Base-by-base conservation (phyloP, 2,888 invertebrate genomes). In the Celastrina argiolus region DNA sequence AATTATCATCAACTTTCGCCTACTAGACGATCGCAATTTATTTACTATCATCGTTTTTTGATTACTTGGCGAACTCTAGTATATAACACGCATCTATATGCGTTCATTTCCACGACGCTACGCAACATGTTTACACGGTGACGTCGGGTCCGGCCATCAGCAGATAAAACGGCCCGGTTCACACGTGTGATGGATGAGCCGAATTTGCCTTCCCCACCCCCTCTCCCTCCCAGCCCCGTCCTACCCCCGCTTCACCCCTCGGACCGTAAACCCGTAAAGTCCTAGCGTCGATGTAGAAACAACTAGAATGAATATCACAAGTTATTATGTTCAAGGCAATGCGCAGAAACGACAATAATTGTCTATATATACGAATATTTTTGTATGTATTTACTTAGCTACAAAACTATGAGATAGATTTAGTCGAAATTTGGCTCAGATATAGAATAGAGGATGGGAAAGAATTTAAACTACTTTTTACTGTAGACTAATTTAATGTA, bases 161-260 rank as follows among this genome's bases (percentile, higher is more conserved):
- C 83, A 88, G 90, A 90, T 90, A 88, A 87, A 88, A 88, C 90
- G 88, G 87, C 82, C 90, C 88, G 85, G 87, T 90, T 90, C 90
- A 89, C 90, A 91, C 82, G 80, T 77, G 85, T 91, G 91, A 91
- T 91, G 91, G 91, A 91, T 91, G 91, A 87, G 88, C 82, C 83
- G 51, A 51, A 51, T 51, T 51, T 84, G 80, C 82, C 87, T 87
- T 90, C 90, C 91, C 90, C 88, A 83, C 88, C 92, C 89, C 87
- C 84, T 83, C 78, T 73, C 83, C 82, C 78, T 81, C 82, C 83
- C 78, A 81, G 82, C 83, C 82, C 84, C 83, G 88, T 91, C 91
- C 92, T 89, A 90, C 81, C 85, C 82, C 79, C 83, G 77, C n/a
- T n/a, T n/a, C 76, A 76, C 74, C 81, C 78, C 79, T 79, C 82